Evolutionary conservation across 2,113 vertebrate species (phyloP).

Genomic region (Myotis davidii): DNA sequence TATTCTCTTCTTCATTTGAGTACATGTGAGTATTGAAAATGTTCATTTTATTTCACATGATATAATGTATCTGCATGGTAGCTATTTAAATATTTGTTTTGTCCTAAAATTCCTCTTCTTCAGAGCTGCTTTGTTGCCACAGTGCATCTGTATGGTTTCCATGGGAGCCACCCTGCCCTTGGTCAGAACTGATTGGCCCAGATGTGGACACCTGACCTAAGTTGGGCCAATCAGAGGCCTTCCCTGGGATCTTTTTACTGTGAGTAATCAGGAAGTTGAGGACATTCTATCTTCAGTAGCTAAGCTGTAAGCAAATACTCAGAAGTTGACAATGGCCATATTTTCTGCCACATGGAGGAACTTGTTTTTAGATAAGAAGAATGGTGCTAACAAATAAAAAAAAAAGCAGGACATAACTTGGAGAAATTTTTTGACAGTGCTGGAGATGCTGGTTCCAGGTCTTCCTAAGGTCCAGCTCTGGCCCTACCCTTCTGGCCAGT

Average conservation of each 20-base stretch:
- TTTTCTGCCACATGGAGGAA: constrained; percentile 4
- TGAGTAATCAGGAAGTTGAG: neutral
- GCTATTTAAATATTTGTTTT: neutral
- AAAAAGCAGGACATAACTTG: neutral
- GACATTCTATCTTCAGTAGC: neutral
- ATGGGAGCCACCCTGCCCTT: neutral
- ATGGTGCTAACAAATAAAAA: neutral
- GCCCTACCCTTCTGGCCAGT: neutral
- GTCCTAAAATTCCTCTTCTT: neutral
- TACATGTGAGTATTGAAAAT: neutral
- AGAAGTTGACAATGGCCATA: neutral
- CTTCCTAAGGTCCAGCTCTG: neutral
- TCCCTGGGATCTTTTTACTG: neutral
- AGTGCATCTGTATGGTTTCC: neutral
- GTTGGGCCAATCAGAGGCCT: neutral
- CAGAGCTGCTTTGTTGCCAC: neutral
- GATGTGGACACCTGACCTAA: neutral
- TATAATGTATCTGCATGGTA: neutral
- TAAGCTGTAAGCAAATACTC: neutral
- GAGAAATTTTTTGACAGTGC: neutral
- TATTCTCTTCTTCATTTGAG: neutral
- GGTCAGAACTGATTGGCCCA: neutral
- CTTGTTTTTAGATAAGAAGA: neutral
- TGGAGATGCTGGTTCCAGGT: neutral
- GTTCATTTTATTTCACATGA: neutral